These are phyloP conservation scores for Atta colombica DNA, from an alignment of 1,140 invertebrate genomes.

Conservation along the genomic window DNA sequence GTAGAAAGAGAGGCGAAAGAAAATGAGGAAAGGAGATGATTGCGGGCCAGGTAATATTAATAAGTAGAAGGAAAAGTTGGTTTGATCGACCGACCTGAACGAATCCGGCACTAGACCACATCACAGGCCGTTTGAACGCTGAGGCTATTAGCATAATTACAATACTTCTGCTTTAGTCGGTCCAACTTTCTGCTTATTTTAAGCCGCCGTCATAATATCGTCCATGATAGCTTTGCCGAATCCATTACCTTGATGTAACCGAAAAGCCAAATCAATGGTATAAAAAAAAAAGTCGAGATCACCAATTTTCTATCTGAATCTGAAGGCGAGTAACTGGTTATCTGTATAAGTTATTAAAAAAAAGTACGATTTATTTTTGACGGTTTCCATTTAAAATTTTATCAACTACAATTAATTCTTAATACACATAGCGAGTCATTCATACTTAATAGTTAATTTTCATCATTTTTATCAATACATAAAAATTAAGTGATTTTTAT, in stretches of 20 bases:
- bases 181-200: conserved; percentile 86
- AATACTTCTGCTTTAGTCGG: conserved; percentile 84
- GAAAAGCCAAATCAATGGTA: conserved; percentile 82
- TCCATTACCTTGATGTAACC: conserved; percentile 84
- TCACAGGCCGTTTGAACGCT: conserved; percentile 82
- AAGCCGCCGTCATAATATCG: conserved; percentile 80
- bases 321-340: background rate
- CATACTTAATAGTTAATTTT: too few species aligned
- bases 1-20: conserved; percentile 23
- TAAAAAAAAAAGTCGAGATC: conserved; percentile 62
- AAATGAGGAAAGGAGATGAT: conserved; percentile 65
- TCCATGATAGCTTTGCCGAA: conserved; percentile 83
- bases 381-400: conserved; percentile 7
- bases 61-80: conserved; percentile 78
- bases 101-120: conserved; percentile 83
- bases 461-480: too few species aligned
- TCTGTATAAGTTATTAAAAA: background rate
- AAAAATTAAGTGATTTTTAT: too few species aligned
- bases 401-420: conserved; percentile 7
- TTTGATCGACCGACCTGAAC: conserved; percentile 84
- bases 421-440: too few species aligned
- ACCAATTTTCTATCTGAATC: conserved; percentile 46
- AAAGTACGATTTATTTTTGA: background rate
- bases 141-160: conserved; percentile 87
- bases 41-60: conserved; percentile 81